Conservation (phyloP, 2,797 vertebrate species). For the Brotogeris chrysoptera region DNA sequence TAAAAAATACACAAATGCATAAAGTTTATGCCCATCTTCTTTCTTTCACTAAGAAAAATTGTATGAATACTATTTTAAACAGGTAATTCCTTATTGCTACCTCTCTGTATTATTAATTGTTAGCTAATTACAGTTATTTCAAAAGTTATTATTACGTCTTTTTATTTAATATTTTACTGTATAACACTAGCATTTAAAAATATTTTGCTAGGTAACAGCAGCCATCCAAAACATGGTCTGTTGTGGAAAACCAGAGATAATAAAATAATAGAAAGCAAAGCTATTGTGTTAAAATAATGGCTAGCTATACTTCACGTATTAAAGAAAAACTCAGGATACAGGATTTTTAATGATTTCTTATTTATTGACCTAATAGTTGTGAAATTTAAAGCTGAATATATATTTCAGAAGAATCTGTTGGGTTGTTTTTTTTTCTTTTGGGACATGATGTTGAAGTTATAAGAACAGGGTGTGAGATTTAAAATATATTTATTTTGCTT, state of each 20-base stretch:
- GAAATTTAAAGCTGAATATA: not conserved
- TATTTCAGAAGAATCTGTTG: not conserved
- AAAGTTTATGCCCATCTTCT: not conserved
- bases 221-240: not conserved
- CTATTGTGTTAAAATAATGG: not conserved
- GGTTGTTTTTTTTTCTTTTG: not conserved
- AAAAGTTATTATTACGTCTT: constrained; percentile 37
- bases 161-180: not conserved
- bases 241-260: constrained; percentile 10
- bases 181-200: not conserved
- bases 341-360: not conserved
- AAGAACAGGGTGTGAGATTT: not conserved
- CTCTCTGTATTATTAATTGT: constrained; percentile 42
- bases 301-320: not conserved
- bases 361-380: not conserved
- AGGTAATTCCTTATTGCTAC: constrained; percentile 25
- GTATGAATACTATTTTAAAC: constrained; percentile 8
- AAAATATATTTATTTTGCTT: constrained; percentile 36
- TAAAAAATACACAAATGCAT: not conserved
- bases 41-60: not conserved
- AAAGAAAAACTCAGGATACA: not conserved
- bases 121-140: constrained; percentile 54
- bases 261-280: not conserved
- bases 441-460: not conserved
- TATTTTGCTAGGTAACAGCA: not conserved